These are phyloP conservation scores for Centropus unirufus DNA, from an alignment of 2,113 vertebrate species.

Conservation along the genomic window DNA sequence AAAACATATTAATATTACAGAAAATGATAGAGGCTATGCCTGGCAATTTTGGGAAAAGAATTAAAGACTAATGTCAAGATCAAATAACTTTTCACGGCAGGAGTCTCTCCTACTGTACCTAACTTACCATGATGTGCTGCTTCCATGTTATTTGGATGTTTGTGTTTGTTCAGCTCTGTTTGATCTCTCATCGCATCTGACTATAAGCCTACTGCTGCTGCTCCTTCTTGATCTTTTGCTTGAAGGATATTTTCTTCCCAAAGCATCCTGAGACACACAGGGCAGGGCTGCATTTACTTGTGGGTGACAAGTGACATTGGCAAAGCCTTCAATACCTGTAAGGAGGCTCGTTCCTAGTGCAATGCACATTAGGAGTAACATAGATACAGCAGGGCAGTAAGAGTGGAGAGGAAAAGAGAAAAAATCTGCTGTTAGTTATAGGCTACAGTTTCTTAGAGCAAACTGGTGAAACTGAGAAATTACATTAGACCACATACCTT, in stretches of 20 bases:
- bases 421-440: not conserved
- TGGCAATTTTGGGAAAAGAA: not conserved
- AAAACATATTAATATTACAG: not conserved
- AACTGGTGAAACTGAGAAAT: not conserved
- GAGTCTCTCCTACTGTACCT: not conserved
- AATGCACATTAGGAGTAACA: not conserved
- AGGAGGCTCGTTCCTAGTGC: not conserved
- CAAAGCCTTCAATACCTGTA: not conserved
- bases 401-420: not conserved
- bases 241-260: not conserved
- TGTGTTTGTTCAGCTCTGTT: not conserved
- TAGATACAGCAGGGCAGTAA: not conserved
- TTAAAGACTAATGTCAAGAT: not conserved
- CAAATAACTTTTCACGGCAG: not conserved
- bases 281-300: not conserved
- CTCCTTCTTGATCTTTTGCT: not conserved
- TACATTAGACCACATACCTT: not conserved
- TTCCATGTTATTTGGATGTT: not conserved
- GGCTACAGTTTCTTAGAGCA: not conserved
- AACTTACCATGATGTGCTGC: not conserved
- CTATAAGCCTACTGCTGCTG: not conserved
- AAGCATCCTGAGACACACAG: not conserved
- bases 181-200: not conserved
- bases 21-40: not conserved
- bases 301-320: not conserved